phyloP scores from a whole-genome alignment of 2,888 invertebrate species.

The Globia sparganii region DNA sequence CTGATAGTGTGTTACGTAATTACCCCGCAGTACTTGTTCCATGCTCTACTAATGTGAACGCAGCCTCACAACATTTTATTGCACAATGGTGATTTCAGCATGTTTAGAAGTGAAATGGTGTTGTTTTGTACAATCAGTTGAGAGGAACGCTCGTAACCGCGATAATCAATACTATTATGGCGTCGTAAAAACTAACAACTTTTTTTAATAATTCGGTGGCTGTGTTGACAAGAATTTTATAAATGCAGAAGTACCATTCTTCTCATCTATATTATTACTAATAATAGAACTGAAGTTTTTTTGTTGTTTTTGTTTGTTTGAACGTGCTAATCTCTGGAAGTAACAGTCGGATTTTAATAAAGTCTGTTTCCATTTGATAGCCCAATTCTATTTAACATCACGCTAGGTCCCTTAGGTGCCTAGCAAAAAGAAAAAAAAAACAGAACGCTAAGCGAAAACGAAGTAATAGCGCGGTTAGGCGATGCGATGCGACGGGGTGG shows the following conservation, averaged over 20 bases:
- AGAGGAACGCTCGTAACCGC: constrained; percentile 44
- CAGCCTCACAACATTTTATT: constrained; percentile 33
- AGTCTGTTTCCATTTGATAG: too few relatives aligned
- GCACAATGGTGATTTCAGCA: constrained; percentile 32
- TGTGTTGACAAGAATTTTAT: constrained; percentile 5
- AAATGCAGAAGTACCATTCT: constrained; percentile 9
- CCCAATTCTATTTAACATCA: too few relatives aligned
- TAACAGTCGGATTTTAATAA: too few relatives aligned
- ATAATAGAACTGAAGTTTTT: too few relatives aligned
- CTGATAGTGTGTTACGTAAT: too few relatives aligned
- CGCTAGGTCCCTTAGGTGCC: too few relatives aligned
- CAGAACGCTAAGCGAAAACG: too few relatives aligned
- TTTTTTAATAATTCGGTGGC: constrained; percentile 35
- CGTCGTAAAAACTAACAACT: constrained; percentile 55
- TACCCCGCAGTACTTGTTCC: not conserved
- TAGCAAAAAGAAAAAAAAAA: too few relatives aligned
- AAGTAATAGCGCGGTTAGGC: too few relatives aligned
- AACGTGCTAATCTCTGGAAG: too few relatives aligned
- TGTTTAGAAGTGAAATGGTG: constrained; percentile 43
- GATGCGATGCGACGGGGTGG: too few relatives aligned
- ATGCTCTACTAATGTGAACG: constrained; percentile 10
- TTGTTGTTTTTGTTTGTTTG: too few relatives aligned
- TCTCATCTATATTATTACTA: not conserved
- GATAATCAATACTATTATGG: constrained; percentile 54
- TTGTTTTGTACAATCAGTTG: constrained; percentile 46